Conservation (phyloP, 2,797 vertebrate species). For the Limnodromus scolopaceus region DNA sequence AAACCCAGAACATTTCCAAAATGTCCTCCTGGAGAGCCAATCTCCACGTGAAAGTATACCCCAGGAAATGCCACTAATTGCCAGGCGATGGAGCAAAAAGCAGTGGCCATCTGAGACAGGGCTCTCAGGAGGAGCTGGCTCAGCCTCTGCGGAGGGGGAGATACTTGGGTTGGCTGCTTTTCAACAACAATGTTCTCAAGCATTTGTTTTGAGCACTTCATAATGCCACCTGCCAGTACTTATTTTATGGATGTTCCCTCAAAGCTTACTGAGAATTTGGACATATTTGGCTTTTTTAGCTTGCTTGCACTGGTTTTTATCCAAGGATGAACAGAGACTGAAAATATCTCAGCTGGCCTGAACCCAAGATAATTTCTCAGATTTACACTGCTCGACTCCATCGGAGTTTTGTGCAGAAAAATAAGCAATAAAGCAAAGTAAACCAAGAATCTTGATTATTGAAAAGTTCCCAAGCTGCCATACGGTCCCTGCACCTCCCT, state of each 20-base stretch:
- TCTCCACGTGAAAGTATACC: not conserved
- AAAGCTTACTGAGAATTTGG: conserved; percentile 40
- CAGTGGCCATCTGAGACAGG: not conserved
- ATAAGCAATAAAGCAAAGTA: conserved; percentile 53
- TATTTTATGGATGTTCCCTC: conserved; percentile 40
- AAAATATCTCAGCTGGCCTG: conserved; percentile 70
- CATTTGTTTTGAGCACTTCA: conserved; percentile 68
- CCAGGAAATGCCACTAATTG: not conserved
- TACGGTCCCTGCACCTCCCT: not conserved
- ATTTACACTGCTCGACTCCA: conserved; percentile 52
- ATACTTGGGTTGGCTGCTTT: conserved; percentile 48
- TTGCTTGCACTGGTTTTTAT: conserved; percentile 72
- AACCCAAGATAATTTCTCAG: conserved; percentile 63
- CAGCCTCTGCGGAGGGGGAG: not conserved
- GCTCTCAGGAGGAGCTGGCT: not conserved
- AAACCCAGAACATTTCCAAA: not conserved
- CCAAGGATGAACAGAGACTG: conserved; percentile 65
- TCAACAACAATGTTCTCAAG: conserved; percentile 59
- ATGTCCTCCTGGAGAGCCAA: not conserved
- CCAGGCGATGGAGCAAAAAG: not conserved
- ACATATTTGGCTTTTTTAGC: conserved; percentile 56
- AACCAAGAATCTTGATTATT: conserved; percentile 33
- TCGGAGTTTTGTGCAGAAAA: conserved; percentile 45
- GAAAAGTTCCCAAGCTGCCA: conserved; percentile 15
- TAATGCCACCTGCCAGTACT: conserved; percentile 59